Base-by-base conservation (phyloP, 1,140 invertebrate genomes). In the Megalonaias nervosa region DNA sequence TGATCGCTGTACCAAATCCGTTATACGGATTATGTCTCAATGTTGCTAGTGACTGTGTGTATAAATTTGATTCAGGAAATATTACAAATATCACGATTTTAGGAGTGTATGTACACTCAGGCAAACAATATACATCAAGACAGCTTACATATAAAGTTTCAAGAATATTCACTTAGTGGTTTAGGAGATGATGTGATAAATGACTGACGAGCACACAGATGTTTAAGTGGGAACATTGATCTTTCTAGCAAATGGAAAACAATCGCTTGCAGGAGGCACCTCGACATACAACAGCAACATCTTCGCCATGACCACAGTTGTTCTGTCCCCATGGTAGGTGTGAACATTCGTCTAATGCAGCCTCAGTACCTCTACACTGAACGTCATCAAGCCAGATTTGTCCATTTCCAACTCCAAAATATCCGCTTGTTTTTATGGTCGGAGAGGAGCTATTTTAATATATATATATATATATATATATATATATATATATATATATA, bases 241-340 rank as follows among this genome's bases (percentile, higher is more conserved):
- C 0, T 67, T 67, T 21, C n/a, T 13, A 21, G 19, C 11, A 21
- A 21, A 17, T 14, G 31, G 0, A 26, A 26, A 16, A 9, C 66
- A 9, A 19, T n/a, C 31, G 9, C 1, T 21, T 67, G 23, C 11
- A 55, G 2, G 17, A 60, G 60, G 9, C 56, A 75, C 74, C 66
- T 66, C 71, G 58, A 68, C 87, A 88, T 2, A 77, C 71, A 19
- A 89, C 83, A 31, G 80, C 85, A 21, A 81, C 87, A 79, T 93
- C 94, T 89, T 95, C 94, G 82, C 93, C 92, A 19, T 93, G 91
- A 23, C 90, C 90, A 83, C 95, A 96, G 84, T 95, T 93, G 85
- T 94, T 93, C 1, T 93, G 91, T 67, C 94, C 94, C 95, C 95
- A 96, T 3, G 94, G 94, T 55, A 92, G 92, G 83, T 94, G 94